Percentiles rank a stretch among this genome's conserved stretches.
phyloP scores from a whole-genome alignment of 2,888 invertebrate genomes.

The Pseudococcus longispinus region DNA sequence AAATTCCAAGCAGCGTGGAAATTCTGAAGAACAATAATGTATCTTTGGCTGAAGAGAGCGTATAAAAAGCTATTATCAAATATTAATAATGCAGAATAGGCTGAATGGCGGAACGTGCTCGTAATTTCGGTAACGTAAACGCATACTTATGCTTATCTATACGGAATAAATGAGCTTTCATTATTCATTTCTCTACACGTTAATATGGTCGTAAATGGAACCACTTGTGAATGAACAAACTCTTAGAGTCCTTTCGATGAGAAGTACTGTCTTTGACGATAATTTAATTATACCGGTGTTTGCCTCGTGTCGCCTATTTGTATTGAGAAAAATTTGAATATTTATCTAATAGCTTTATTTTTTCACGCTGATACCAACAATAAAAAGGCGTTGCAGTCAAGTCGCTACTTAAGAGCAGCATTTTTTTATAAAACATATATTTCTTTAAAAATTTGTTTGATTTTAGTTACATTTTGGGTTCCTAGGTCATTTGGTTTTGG shows the following conservation, averaged over 20 bases:
- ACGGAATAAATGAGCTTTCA: constrained; percentile 19
- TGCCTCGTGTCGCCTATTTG: background rate
- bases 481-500: no score
- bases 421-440: no score
- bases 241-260: background rate
- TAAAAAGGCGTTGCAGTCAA: no score
- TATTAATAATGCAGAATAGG: constrained; percentile 45
- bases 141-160: constrained; percentile 31
- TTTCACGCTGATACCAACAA: no score
- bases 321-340: no score
- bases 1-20: constrained; percentile 8
- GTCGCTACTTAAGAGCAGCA: no score
- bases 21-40: constrained; percentile 35
- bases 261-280: background rate
- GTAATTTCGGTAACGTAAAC: constrained; percentile 17
- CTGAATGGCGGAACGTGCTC: constrained; percentile 38
- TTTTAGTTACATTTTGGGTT: no score
- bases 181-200: background rate
- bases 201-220: constrained; percentile 22
- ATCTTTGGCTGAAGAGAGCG: constrained; percentile 39
- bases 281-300: background rate
- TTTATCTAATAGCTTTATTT: no score
- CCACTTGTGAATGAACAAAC: constrained; percentile 18
- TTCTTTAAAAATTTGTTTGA: no score
- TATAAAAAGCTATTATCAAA: constrained; percentile 45